phyloP scores from a whole-genome alignment of 1,140 invertebrate species.

The Drosophila paulistorum region DNA sequence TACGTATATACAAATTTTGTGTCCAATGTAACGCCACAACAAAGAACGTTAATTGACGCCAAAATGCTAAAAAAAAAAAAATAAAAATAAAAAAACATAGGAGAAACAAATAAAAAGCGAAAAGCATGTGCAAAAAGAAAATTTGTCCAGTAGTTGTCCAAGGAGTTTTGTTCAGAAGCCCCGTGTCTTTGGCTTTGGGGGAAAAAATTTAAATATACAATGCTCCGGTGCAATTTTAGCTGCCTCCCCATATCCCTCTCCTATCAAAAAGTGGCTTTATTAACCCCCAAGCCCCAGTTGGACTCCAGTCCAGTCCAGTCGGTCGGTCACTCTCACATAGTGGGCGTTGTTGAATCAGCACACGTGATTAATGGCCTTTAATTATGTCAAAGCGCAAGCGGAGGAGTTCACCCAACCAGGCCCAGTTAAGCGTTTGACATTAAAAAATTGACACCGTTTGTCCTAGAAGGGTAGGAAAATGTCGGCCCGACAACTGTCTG shows the following conservation, averaged over 20 bases:
- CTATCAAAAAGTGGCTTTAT: slow-evolving; percentile 67
- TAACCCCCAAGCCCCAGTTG: slow-evolving; percentile 55
- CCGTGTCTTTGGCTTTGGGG: slow-evolving; percentile 41
- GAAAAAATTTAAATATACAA: slow-evolving; percentile 51
- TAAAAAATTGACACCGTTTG: slow-evolving; percentile 82
- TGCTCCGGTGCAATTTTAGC: neutral
- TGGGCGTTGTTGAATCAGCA: slow-evolving; percentile 80
- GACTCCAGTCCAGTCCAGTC: neutral
- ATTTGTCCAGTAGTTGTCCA: slow-evolving; percentile 52
- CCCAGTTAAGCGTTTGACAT: slow-evolving; percentile 77
- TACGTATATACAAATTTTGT: slow-evolving; percentile 27
- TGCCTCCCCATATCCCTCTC: neutral
- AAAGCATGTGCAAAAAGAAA: slow-evolving; percentile 58
- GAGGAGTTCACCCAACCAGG: slow-evolving; percentile 22
- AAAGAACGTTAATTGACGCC: slow-evolving; percentile 81
- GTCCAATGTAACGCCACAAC: slow-evolving; percentile 82
- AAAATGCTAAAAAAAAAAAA: slow-evolving; percentile 61
- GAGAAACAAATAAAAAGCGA: slow-evolving; percentile 19
- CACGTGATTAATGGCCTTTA: slow-evolving; percentile 81
- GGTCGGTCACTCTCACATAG: slow-evolving; percentile 22
- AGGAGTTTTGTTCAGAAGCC: slow-evolving; percentile 16
- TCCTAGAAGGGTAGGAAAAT: slow-evolving; percentile 60
- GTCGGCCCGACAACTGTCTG: slow-evolving; percentile 74
- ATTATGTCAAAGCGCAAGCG: slow-evolving; percentile 74
- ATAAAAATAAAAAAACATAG: slow-evolving; percentile 38